Conservation (phyloP, 2,797 vertebrate species). For the Diglossa cyanea region DNA sequence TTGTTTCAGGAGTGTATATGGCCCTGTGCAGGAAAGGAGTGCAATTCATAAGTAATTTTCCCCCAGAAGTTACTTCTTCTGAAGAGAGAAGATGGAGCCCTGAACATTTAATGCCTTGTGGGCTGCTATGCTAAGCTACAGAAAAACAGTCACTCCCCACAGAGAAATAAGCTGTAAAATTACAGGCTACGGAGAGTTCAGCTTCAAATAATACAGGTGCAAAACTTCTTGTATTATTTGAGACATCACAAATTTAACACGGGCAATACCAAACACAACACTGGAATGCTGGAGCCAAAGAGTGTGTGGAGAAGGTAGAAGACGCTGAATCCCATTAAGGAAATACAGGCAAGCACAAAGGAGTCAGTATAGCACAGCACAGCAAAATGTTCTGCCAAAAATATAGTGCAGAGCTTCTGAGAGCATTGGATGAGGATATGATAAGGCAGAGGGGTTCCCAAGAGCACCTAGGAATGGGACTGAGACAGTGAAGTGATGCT, state of each 20-base stretch:
- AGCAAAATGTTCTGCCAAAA: not conserved
- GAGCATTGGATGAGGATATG: not conserved
- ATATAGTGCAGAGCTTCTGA: not conserved
- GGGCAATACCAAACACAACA: not conserved
- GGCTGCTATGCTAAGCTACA: not conserved
- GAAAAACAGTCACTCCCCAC: not conserved
- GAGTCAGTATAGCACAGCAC: not conserved
- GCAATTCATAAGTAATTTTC: not conserved
- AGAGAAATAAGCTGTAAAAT: not conserved
- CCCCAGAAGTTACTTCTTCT: not conserved
- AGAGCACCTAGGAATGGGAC: not conserved
- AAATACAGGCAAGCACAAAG: not conserved
- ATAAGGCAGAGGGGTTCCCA: conserved; percentile 20
- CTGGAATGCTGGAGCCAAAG: not conserved
- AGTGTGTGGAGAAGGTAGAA: not conserved
- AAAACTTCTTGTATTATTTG: not conserved
- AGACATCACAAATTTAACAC: not conserved
- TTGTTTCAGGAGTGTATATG: not conserved
- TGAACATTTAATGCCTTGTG: not conserved
- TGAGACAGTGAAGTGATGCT: not conserved
- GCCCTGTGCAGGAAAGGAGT: not conserved
- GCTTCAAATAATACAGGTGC: not conserved
- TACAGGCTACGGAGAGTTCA: not conserved
- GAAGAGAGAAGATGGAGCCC: not conserved
- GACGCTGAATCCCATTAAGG: not conserved